phyloP scores from a whole-genome alignment of 2,113 vertebrate genomes.

The Oncorhynchus gorbuscha region DNA sequence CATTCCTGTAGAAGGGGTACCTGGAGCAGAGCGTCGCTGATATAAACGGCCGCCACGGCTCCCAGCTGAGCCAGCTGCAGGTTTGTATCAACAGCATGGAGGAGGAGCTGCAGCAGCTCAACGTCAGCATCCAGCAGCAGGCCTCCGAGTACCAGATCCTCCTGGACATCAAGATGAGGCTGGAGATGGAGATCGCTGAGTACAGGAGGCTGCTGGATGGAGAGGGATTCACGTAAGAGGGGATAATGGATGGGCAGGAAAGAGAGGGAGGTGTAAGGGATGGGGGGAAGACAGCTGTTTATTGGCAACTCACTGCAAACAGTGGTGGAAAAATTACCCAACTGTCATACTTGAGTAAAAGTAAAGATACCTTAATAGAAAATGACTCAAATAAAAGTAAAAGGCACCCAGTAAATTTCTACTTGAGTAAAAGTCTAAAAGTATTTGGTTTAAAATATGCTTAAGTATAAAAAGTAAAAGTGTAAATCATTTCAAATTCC shows the following conservation, averaged over 20 bases:
- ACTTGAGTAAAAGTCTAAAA: no score
- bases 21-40: slow-evolving; percentile 49
- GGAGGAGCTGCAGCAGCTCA: slow-evolving; percentile 57
- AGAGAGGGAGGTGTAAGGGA: neutral
- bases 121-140: slow-evolving; percentile 40
- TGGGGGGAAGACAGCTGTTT: neutral
- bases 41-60: slow-evolving; percentile 4
- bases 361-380: no score
- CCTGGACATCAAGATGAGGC: slow-evolving; percentile 72
- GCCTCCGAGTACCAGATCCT: slow-evolving; percentile 52
- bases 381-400: no score
- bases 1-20: slow-evolving; percentile 47
- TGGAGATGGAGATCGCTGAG: slow-evolving; percentile 72
- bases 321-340: no score
- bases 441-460: no score
- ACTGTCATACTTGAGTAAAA: no score
- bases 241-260: neutral
- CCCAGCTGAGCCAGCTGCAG: slow-evolving; percentile 58
- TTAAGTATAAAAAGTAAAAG: no score
- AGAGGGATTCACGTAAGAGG: slow-evolving; percentile 43
- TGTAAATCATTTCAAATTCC: no score
- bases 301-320: no score
- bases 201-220: slow-evolving; percentile 73
- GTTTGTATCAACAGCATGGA: slow-evolving; percentile 46
- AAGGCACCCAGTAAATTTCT: no score